Evolutionary conservation across 2,113 vertebrate genomes (phyloP).

Genomic region (Pterophyllum scalare): DNA sequence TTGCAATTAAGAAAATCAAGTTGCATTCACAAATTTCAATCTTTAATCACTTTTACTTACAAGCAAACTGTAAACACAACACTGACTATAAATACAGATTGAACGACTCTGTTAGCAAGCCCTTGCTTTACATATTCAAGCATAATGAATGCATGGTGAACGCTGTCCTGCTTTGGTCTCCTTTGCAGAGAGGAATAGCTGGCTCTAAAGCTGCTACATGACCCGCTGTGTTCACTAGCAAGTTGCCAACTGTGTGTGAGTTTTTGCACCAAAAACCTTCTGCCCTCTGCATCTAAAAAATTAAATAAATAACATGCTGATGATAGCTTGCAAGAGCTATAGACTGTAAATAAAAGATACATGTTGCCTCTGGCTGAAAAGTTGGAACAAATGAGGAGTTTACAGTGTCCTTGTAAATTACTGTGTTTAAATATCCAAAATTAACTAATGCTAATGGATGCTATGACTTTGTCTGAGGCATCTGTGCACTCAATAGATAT

Average conservation of each 20-base stretch:
- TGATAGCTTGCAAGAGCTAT: not conserved
- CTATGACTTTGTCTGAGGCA: not conserved
- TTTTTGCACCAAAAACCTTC: not conserved
- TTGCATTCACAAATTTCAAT: not conserved
- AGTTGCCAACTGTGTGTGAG: not conserved
- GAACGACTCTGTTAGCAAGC: not conserved
- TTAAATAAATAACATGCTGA: not conserved
- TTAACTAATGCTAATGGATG: too few relatives aligned
- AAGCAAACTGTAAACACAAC: not conserved
- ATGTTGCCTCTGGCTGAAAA: slow-evolving; percentile 1
- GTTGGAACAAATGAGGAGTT: not conserved
- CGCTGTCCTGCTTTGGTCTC: not conserved
- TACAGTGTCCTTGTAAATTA: too few relatives aligned
- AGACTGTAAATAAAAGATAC: not conserved
- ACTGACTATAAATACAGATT: not conserved
- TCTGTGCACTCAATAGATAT: not conserved
- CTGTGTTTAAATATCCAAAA: not conserved
- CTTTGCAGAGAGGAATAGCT: not conserved
- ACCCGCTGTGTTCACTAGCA: not conserved
- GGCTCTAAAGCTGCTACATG: not conserved
- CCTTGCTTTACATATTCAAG: not conserved
- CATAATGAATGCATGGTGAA: not conserved
- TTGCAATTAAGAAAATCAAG: not conserved
- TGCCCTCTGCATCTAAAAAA: not conserved
- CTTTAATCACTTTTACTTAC: not conserved